Percentiles rank a stretch among this genome's conserved stretches.
Evolutionary conservation across 2,888 invertebrate species (phyloP).

Genomic region (Lamellibrachia columna): DNA sequence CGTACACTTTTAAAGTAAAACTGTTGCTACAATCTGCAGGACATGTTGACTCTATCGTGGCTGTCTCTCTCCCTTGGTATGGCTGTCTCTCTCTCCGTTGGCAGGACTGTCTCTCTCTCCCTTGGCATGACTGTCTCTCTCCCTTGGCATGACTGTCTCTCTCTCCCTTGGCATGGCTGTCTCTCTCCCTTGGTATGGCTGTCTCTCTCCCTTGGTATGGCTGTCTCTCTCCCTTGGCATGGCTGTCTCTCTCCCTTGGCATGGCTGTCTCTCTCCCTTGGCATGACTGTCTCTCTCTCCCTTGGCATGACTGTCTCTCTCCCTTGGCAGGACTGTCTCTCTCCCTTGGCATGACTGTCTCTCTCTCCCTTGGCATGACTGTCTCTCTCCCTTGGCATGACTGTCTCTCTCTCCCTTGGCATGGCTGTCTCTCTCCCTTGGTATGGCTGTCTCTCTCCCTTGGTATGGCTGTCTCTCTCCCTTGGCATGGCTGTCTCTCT

Average conservation of each 20-base stretch:
- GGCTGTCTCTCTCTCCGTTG: not conserved
- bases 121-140: no score
- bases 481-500: not conserved
- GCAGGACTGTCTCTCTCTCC: not conserved
- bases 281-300: not conserved
- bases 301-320: not conserved
- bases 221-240: not conserved
- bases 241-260: no score
- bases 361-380: not conserved
- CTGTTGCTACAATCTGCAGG: not conserved
- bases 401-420: no score
- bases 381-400: not conserved
- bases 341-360: not conserved
- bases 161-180: not conserved
- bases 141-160: not conserved
- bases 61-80: not conserved
- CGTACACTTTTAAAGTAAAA: no score
- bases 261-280: not conserved
- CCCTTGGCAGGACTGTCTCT: not conserved
- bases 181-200: not conserved
- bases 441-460: not conserved
- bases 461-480: no score
- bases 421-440: not conserved
- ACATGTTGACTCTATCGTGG: no score
- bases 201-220: not conserved